Evolutionary conservation across 1,140 invertebrate genomes (phyloP).

Genomic region (Ceratina calcarata): DNA sequence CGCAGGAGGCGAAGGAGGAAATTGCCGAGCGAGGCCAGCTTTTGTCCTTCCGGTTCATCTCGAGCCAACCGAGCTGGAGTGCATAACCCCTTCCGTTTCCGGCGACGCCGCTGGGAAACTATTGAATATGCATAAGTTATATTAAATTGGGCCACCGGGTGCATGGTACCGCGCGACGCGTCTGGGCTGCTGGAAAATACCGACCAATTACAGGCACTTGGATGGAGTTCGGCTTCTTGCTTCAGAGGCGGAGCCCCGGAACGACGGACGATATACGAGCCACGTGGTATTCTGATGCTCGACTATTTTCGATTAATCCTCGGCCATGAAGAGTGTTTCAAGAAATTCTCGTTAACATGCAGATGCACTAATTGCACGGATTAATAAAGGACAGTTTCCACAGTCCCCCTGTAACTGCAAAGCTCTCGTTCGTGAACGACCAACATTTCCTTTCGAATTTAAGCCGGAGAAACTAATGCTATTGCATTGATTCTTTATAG

Average conservation of each 20-base stretch:
- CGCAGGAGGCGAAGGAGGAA: slow-evolving; percentile 60
- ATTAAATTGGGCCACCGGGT: slow-evolving; percentile 75
- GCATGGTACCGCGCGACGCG: slow-evolving; percentile 48
- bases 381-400: neutral
- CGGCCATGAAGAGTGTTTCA: no score
- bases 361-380: neutral
- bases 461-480: neutral
- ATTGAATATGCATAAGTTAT: slow-evolving; percentile 79
- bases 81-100: slow-evolving; percentile 48
- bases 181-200: slow-evolving; percentile 38
- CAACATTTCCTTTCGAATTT: neutral
- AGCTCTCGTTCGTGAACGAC: neutral
- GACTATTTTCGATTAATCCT: neutral
- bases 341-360: neutral
- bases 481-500: neutral
- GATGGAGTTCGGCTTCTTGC: slow-evolving; percentile 61
- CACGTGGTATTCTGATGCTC: slow-evolving; percentile 2
- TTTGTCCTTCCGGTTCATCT: slow-evolving; percentile 70
- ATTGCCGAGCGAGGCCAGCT: slow-evolving; percentile 70
- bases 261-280: slow-evolving; percentile 21
- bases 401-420: neutral
- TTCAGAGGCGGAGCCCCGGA: slow-evolving; percentile 11
- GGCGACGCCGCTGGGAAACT: slow-evolving; percentile 52
- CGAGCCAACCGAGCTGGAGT: slow-evolving; percentile 10
- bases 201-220: slow-evolving; percentile 67